Evolutionary conservation across 2,113 vertebrate species (phyloP).

Genomic region (Poeciliopsis prolifica): DNA sequence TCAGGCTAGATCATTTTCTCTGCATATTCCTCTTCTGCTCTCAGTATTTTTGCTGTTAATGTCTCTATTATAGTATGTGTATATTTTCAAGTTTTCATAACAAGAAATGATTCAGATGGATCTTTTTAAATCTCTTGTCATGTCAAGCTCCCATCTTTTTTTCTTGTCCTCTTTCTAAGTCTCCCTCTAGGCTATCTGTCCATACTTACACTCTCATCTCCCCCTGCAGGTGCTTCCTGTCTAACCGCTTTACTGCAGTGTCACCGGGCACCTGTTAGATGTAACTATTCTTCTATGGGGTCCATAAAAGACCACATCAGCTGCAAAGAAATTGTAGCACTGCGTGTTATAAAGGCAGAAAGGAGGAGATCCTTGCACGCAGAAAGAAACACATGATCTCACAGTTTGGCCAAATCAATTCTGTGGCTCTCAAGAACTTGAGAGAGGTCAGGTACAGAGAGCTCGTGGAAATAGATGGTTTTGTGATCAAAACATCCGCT

Average conservation of each 20-base stretch:
- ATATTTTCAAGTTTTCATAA: conserved; percentile 77
- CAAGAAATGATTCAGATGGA: conserved; percentile 81
- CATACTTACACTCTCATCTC: conserved; percentile 16
- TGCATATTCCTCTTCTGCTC: conserved; percentile 26
- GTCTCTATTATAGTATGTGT: conserved; percentile 14
- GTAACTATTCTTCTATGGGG: conserved; percentile 84
- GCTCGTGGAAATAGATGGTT: conserved; percentile 85
- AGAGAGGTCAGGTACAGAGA: conserved; percentile 88
- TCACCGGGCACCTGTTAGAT: conserved; percentile 89
- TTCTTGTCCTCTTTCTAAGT: not conserved
- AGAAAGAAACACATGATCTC: not conserved
- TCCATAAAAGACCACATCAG: conserved; percentile 32
- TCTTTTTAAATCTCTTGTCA: conserved; percentile 82
- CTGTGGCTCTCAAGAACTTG: conserved; percentile 89
- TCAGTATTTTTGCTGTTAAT: conserved; percentile 15
- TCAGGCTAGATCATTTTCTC: conserved; percentile 83
- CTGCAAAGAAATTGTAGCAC: conserved; percentile 82
- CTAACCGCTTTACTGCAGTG: conserved; percentile 80
- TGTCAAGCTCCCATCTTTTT: conserved; percentile 79
- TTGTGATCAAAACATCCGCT: conserved; percentile 72
- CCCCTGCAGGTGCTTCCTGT: conserved; percentile 30
- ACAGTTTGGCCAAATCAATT: conserved; percentile 93
- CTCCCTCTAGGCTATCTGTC: conserved; percentile 39
- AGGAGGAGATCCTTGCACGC: conserved; percentile 82
- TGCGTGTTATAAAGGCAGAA: conserved; percentile 79